Base-by-base conservation (phyloP, 2,113 vertebrate species). In the Gopherus evgoodei region DNA sequence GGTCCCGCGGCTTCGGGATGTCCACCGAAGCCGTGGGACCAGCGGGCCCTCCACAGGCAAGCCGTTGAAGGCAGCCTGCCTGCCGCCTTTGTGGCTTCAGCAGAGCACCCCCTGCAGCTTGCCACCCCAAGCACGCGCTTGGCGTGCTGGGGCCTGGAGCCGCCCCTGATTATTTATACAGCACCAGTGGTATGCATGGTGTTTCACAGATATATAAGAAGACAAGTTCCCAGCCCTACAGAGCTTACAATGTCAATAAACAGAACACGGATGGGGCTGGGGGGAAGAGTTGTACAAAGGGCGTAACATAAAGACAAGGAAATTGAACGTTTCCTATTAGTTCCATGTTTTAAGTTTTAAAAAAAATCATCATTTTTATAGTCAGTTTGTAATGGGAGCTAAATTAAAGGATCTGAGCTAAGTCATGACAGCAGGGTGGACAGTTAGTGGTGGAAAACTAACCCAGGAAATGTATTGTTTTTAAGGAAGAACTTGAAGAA, bases 381-480 rank as follows among this genome's bases (percentile, higher is more conserved):
- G 89, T 90, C 76, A 35, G 13, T 89, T 94, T 88, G 44, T 31
- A 56, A 76, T 59, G 10, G 52, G 31, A 95, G 91, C 81, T 82
- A 29, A 91, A 91, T 42, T 79, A 53, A 91, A 82, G 76, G 35
- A 75, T 95, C 88, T 89, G 72, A 76, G n/a, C 72, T 25, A 44
- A 76, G 62, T 69, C 38, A 76, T 38, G 22, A 25, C 11, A 76
- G 72, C n/a, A 44, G 72, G 72, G 22, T n/a, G 62, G 62, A n/a
- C 10, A 25, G 21, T 44, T 44, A 38, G 3, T 76, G 72, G 42
- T 38, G 24, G 72, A 44, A 44, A 76, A 44, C 72, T 76, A 42
- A 24, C 38, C 69, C 21, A 42, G 42, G 72, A 76, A 22, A 5
- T 76, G 72, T 75, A 31, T n/a, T 35, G 31, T 65, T 65, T 35